Conservation (phyloP, 2,888 invertebrate species). For the Spodoptera picta region DNA sequence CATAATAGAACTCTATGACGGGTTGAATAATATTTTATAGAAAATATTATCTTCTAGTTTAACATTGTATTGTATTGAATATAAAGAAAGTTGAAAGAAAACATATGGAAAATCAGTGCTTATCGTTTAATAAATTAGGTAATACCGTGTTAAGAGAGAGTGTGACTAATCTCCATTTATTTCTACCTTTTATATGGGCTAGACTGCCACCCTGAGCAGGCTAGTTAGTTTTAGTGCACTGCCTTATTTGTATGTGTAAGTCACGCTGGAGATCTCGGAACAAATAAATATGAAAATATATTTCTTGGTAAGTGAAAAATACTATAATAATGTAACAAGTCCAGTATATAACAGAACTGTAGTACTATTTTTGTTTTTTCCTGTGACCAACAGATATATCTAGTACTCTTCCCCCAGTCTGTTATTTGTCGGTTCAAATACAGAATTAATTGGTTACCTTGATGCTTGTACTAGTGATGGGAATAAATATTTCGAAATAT, state of each 20-base stretch:
- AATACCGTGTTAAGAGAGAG: conserved; percentile 20
- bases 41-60: conserved; percentile 10
- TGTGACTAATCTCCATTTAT: conserved; percentile 38
- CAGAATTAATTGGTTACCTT: too few relatives aligned
- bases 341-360: background rate
- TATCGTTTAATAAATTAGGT: conserved; percentile 32
- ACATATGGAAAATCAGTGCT: conserved; percentile 23
- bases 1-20: background rate
- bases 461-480: too few relatives aligned
- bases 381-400: too few relatives aligned
- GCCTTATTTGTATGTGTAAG: conserved; percentile 16
- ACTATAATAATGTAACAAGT: background rate
- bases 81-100: conserved; percentile 15
- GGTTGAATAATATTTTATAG: conserved; percentile 1
- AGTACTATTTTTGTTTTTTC: too few relatives aligned
- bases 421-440: too few relatives aligned
- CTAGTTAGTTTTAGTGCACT: conserved; percentile 22
- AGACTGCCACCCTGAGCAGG: conserved; percentile 1
- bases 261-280: conserved; percentile 6
- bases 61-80: conserved; percentile 19
- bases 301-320: conserved; percentile 32
- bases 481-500: too few relatives aligned
- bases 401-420: too few relatives aligned
- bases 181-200: conserved; percentile 32
- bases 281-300: conserved; percentile 38